Conservation (phyloP, 2,797 vertebrate genomes). For the Phylloscopus collybita region DNA sequence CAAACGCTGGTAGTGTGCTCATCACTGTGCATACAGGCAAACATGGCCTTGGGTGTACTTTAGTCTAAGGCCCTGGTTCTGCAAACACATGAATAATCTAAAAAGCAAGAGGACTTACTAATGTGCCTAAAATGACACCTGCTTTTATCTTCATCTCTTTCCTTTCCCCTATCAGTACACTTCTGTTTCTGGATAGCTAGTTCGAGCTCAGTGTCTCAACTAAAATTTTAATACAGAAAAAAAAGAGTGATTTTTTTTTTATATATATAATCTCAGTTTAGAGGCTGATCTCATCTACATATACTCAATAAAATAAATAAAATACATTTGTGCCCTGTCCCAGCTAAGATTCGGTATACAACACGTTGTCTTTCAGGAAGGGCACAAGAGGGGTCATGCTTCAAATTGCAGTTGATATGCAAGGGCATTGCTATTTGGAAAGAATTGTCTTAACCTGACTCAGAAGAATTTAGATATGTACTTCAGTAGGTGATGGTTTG, state of each 20-base stretch:
- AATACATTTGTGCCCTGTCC: background rate
- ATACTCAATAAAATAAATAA: background rate
- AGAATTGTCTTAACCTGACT: background rate
- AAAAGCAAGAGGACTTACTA: background rate
- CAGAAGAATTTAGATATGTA: background rate
- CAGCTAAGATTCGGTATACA: background rate
- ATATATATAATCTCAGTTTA: background rate
- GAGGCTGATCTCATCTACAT: background rate
- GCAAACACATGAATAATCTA: slow-evolving; percentile 34
- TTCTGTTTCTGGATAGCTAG: background rate
- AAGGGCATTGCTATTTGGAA: background rate
- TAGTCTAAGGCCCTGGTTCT: background rate
- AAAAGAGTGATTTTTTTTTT: background rate
- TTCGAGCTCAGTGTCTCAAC: background rate
- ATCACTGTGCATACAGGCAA: background rate
- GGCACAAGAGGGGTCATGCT: background rate
- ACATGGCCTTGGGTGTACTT: slow-evolving; percentile 25
- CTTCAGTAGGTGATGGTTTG: background rate
- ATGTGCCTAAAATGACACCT: slow-evolving; percentile 27
- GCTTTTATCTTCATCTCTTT: slow-evolving; percentile 13
- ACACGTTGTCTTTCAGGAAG: background rate
- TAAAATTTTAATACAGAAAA: slow-evolving; percentile 2
- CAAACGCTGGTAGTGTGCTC: slow-evolving; percentile 30
- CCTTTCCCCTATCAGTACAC: background rate
- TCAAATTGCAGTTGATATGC: accelerated